Conservation (phyloP, 2,888 invertebrate genomes). For the Acrocera orbiculus region DNA sequence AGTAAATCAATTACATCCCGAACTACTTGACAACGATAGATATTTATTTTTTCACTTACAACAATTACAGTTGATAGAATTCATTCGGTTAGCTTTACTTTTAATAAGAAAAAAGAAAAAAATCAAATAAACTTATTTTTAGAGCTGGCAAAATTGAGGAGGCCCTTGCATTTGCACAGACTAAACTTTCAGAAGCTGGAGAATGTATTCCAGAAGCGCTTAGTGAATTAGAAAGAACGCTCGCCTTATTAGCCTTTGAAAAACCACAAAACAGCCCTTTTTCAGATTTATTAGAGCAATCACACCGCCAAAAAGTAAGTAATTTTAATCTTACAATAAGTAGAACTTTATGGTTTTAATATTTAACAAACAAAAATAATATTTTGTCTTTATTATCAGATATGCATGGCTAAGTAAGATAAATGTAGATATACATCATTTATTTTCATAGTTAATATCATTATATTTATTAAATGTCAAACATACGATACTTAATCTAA, state of each 20-base stretch:
- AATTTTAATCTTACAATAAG: no score
- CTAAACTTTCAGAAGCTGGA: conserved; percentile 68
- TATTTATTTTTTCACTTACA: conserved; percentile 91
- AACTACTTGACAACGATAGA: conserved; percentile 84
- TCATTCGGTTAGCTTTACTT: conserved; percentile 20
- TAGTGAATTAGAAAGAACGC: conserved; percentile 75
- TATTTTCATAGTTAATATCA: no score
- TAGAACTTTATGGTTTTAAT: no score
- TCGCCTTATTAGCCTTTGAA: conserved; percentile 91
- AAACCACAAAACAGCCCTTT: conserved; percentile 91
- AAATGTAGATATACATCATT: no score
- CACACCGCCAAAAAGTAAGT: conserved; percentile 78
- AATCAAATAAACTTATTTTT: conserved; percentile 2
- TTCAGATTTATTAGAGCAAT: conserved; percentile 79
- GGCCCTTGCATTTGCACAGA: conserved; percentile 72
- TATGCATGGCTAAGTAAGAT: no score
- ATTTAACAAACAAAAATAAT: no score
- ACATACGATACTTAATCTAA: no score
- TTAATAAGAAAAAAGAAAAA: background rate
- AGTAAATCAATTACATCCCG: conserved; percentile 88
- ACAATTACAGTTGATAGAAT: conserved; percentile 29
- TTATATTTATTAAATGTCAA: no score
- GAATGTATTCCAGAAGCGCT: conserved; percentile 52
- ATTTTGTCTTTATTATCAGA: no score
- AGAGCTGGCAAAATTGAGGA: conserved; percentile 63